Base-by-base conservation (phyloP, 2,113 vertebrate species). In the Tautogolabrus adspersus region DNA sequence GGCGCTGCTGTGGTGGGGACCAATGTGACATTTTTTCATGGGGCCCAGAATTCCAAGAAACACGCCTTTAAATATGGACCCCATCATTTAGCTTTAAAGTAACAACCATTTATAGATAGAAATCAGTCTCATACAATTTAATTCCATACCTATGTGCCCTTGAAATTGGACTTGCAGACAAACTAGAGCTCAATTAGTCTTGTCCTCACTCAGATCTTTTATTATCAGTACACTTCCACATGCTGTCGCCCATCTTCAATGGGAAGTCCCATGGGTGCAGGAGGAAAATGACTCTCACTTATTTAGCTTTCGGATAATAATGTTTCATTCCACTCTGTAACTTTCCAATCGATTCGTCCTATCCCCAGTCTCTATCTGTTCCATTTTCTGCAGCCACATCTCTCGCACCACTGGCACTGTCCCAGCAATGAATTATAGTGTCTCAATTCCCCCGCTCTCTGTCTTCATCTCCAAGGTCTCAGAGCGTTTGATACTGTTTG, bases 401-500 rank as follows among this genome's bases (percentile, higher is more conserved):
- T 80, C 42, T 64, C 23, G 42, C 62, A 57, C 66, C 80, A 52
- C 62, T 71, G 58, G 69, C 77, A 67, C 49, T 30, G 61, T 15
- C 51, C 38, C 42, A 56, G 64, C 75, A 44, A 72, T 74, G 77
- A 86, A 87, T 88, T 82, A 57, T 62, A 76, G 63, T 51, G 51
- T 67, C 63, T 76, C 42, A 56, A 54, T 44, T 49, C 37, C 54
- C 54, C 38, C 47, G n/a, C 75, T 77, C 76, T 83, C 76, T 73
- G 90, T 93, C 93, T 95, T 54, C 69, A 52, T n/a, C 76, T 44
- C 19, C 18, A 21, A 64, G 26, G 21, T 52, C 57, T 61, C 26
- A 9, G 1, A 12, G 46, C 59, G 68, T 72, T 58, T 79, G 77
- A 87, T 94, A 87, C 78, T 75, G 88, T 93, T 92, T 96, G 94